Base-by-base conservation (phyloP, 2,797 vertebrate genomes). In the Parotocinclus haroldoi region DNA sequence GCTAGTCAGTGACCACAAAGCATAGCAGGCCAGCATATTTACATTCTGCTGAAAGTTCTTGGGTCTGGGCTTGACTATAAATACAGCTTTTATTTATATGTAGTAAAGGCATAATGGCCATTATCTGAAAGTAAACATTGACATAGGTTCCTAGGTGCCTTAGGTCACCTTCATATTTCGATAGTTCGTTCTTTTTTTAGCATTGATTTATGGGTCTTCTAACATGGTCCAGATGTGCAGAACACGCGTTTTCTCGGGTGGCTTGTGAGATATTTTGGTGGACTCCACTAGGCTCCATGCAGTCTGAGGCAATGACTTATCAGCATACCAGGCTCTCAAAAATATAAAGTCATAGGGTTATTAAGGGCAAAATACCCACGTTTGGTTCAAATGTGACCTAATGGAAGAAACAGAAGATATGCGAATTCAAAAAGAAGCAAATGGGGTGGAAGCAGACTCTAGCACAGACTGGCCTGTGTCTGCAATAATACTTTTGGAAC, bases 201-300 rank as follows among this genome's bases (percentile, higher is more conserved):
- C 46, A 10, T n/a, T 81, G 81, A 87, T 86, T 86, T 80, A 85
- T 84, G 55, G 66, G 64, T 52, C 0, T 10, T 37, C 69, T 84
- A 85, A 89, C 79, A 66, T 61, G 9, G 48, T 83, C 82, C 85
- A 89, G 86, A 88, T 90, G 87, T 82, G 72, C 73, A 44, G 48
- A 66, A 49, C 16, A 66, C 73, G 40, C 73, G 72, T 83, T 80
- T 74, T 65, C 78, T 80, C 77, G 59, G 64, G 70, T 77, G 69
- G 55, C 63, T 75, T 39, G 53, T 79, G 75, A 82, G 72, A 74
- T 77, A 71, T 55, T 69, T 68, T 14, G 19, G 19, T 63, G 67
- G 50, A 63, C 52, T 42, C 27, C 14, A 73, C 19, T 45, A 16
- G 81, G 80, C 82, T 84, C 86, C 83, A 52, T 49, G 62, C 74